Evolutionary conservation across 2,797 vertebrate species (phyloP), one percentile per base, ranked within the genome.

Genomic region (Hydrolagus colliei): DNA sequence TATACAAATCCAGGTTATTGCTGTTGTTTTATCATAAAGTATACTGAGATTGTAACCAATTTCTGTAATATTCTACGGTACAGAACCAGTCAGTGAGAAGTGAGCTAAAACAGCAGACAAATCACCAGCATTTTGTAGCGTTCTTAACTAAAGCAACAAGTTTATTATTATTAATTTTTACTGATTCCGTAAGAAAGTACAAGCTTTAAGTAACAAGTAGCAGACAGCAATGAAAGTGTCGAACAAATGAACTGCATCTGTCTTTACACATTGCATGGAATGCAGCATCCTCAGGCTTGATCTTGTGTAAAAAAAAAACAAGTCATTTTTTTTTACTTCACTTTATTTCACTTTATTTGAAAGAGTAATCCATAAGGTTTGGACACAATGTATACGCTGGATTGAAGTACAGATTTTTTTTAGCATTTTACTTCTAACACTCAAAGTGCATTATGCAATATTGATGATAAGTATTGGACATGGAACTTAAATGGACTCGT

Each of bases 91-190:
- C 2, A 52, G 41, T 52, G 41, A 52, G 41, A 52, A 52, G 41
- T 6, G 3, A 52, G 6, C 41, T 52, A 52, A 52, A 52, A 3
- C 41, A 52, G 22, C 11, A 71, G 4, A 10, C 4, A 80, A 63
- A 67, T 13, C 65, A 41, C 35, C 41, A 84, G 41, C 71, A 35
- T 27, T 84, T 63, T 52, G 65, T 68, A 71, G 16, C 32, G 20
- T 10, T 75, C 18, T 71, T 35, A 71, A 7, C 12, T 68, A 52
- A 32, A 27, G 16, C 67, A 35, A 9, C 63, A 79, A 2, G 8
- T 67, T 82, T 82, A 82, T 65, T 35, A 13, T n/a, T 11, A 9
- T 82, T 82, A 27, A 27, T 27, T 73, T 22, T 75, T 75, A 75
- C 52, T 75, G 52, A 32, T 59, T 10, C 13, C 16, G 63, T 68